A percentile compares a stretch with the other conserved stretches of the same genome.
Conservation (phyloP, 2,113 vertebrate genomes). For the Trinectes maculatus region DNA sequence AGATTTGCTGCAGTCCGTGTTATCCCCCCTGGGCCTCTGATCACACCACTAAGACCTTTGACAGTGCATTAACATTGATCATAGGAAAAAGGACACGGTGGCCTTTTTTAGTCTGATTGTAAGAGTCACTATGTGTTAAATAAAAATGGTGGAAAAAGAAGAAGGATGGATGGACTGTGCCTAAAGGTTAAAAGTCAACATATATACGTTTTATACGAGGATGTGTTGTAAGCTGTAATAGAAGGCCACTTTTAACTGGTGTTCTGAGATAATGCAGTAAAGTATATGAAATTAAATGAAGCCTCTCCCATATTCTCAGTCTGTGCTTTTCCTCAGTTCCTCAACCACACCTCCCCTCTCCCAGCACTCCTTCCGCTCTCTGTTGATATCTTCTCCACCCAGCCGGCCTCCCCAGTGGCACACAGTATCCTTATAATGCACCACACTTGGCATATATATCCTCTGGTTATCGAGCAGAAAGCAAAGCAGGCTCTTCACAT, state of each 20-base stretch:
- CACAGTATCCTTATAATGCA: constrained; percentile 61
- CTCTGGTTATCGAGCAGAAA: constrained; percentile 64
- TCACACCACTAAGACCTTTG: constrained; percentile 21
- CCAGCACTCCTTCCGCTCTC: constrained; percentile 40
- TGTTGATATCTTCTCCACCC: constrained; percentile 70
- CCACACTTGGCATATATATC: constrained; percentile 65
- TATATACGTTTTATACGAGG: constrained; percentile 4
- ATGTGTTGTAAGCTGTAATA: not conserved
- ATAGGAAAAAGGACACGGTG: constrained; percentile 38
- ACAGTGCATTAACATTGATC: constrained; percentile 61
- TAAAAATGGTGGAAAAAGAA: not conserved
- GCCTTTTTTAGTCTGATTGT: constrained; percentile 1
- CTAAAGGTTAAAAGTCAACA: constrained; percentile 14
- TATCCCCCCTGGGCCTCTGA: constrained; percentile 8
- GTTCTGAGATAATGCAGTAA: constrained; percentile 10
- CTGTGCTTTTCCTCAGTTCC: constrained; percentile 18
- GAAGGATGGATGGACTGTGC: not conserved
- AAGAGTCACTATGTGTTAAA: constrained; percentile 10
- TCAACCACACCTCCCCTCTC: constrained; percentile 21
- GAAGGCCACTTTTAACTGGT: not conserved
- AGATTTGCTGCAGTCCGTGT: constrained; percentile 20
- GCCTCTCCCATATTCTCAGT: constrained; percentile 13
- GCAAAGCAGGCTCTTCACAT: constrained; percentile 63
- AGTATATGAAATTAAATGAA: constrained; percentile 29
- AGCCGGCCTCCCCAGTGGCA: constrained; percentile 69